These are phyloP conservation scores for Acinonyx jubatus DNA, from an alignment of 2,113 vertebrate species.

Conservation along the genomic window DNA sequence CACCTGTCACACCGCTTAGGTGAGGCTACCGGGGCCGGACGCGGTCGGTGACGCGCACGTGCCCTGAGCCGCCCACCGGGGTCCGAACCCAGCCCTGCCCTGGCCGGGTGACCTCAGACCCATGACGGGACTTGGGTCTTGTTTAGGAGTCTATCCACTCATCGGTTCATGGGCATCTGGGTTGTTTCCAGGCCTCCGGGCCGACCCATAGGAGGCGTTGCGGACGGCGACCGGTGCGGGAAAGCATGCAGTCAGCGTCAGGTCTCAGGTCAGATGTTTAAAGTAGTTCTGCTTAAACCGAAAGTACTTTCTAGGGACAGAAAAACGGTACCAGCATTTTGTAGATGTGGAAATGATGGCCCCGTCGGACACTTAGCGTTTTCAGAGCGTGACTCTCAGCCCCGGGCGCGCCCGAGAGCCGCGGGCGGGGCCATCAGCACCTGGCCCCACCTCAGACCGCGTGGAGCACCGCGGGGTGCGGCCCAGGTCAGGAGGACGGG, in stretches of 20 bases:
- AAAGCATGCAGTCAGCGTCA: fast-evolving
- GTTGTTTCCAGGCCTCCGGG: no score
- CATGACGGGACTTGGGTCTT: no score
- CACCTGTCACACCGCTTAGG: fast-evolving
- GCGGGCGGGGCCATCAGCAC: fast-evolving
- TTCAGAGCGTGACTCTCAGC: background rate
- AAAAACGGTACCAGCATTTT: background rate
- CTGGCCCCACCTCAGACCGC: background rate
- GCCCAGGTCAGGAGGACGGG: fast-evolving
- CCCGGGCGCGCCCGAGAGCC: fast-evolving
- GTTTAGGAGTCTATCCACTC: no score
- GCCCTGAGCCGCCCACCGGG: fast-evolving
- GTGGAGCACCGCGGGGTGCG: background rate
- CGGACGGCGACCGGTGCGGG: fast-evolving
- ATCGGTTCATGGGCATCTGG: no score
- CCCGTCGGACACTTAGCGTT: fast-evolving
- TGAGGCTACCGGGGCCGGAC: fast-evolving
- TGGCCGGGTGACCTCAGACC: background rate
- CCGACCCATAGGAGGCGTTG: no score
- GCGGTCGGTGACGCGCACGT: fast-evolving
- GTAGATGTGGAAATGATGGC: background rate
- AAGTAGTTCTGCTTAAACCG: background rate
- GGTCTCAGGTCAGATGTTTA: fast-evolving
- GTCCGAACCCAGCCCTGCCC: background rate
- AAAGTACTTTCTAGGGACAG: background rate